Conservation (phyloP, 1,140 invertebrate genomes). For the Drosophila punjabiensis region DNA sequence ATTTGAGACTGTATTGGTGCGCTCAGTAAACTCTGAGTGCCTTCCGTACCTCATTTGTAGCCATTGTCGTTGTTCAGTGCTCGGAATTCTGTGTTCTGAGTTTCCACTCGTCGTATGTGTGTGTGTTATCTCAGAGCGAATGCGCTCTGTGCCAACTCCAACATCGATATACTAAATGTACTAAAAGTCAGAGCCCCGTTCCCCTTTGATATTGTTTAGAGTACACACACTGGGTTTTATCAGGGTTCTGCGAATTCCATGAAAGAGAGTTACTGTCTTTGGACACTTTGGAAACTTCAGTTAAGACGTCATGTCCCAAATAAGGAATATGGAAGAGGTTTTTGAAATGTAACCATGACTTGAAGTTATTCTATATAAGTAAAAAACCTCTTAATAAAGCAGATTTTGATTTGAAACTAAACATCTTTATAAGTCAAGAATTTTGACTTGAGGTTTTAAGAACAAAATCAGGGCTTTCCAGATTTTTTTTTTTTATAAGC, state of each 20-base stretch:
- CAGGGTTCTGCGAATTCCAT: slow-evolving; percentile 45
- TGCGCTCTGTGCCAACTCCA: slow-evolving; percentile 59
- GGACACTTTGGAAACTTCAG: background rate
- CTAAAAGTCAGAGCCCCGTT: background rate
- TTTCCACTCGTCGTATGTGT: background rate
- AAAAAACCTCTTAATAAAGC: no score
- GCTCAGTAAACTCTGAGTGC: slow-evolving; percentile 54
- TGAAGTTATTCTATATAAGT: background rate
- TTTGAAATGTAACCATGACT: background rate
- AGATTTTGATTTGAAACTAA: background rate
- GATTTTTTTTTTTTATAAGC: no score
- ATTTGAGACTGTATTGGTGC: slow-evolving; percentile 59
- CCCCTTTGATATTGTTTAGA: slow-evolving; percentile 6
- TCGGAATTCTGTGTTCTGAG: slow-evolving; percentile 2
- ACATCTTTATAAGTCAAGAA: background rate
- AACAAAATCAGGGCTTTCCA: background rate
- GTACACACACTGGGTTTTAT: slow-evolving; percentile 24
- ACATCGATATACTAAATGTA: slow-evolving; percentile 29
- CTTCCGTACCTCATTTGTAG: slow-evolving; percentile 28
- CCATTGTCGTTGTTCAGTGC: slow-evolving; percentile 23
- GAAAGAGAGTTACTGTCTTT: slow-evolving; percentile 45
- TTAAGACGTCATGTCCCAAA: background rate
- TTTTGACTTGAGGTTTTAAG: background rate
- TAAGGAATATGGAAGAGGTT: background rate
- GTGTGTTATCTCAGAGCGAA: slow-evolving; percentile 57